Percentiles rank a stretch among this genome's conserved stretches.
phyloP scores from a whole-genome alignment of 2,113 vertebrate species.

The Cavia porcellus region DNA sequence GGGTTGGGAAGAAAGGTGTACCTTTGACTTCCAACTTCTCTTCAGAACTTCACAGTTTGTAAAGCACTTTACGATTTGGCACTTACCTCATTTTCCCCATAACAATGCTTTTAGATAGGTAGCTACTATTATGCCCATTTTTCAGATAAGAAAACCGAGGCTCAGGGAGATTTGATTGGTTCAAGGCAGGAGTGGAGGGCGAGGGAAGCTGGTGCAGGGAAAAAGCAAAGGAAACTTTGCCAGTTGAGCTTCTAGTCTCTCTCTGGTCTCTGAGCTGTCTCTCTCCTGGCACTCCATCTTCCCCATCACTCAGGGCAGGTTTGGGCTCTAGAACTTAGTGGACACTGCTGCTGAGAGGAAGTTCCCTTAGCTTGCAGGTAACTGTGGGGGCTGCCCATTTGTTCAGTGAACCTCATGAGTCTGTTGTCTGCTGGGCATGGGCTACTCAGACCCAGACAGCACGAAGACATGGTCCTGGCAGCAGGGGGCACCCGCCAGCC shows the following conservation, averaged over 20 bases:
- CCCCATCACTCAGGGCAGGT: background rate
- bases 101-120: background rate
- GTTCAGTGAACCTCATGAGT: background rate
- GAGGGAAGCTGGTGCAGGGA: background rate
- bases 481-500: background rate
- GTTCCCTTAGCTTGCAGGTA: background rate
- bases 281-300: background rate
- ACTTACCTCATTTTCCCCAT: background rate
- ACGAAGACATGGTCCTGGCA: background rate
- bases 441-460: background rate
- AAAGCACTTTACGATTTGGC: rapidly evolving
- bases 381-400: background rate
- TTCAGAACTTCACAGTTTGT: background rate
- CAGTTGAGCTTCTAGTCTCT: background rate
- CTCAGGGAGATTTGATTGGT: background rate
- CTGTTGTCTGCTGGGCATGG: background rate
- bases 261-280: background rate
- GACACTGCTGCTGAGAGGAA: background rate
- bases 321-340: background rate
- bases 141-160: background rate
- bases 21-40: background rate
- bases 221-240: rapidly evolving
- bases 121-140: background rate
- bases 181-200: background rate
- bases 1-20: rapidly evolving